These are phyloP conservation scores for Polypterus bichir DNA, from an alignment of 2,113 vertebrate species.

Conservation along the genomic window DNA sequence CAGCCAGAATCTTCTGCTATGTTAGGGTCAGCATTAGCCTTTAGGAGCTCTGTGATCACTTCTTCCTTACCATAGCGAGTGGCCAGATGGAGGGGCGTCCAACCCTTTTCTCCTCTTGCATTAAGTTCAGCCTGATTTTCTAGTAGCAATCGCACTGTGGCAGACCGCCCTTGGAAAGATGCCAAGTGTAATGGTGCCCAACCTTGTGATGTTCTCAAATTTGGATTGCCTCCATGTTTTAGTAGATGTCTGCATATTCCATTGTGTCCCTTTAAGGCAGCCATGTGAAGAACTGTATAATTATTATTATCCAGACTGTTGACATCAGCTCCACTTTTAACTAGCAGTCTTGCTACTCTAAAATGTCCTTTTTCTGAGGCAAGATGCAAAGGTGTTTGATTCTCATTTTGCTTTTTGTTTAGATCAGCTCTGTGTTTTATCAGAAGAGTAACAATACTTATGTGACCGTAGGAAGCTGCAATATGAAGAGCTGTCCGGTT, in stretches of 20 bases:
- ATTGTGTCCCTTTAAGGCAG: constrained; percentile 50
- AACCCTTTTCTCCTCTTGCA: constrained; percentile 41
- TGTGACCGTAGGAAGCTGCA: constrained; percentile 56
- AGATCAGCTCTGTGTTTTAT: constrained; percentile 51
- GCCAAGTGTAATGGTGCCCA: constrained; percentile 72
- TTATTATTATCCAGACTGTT: constrained; percentile 42
- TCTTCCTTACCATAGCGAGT: constrained; percentile 42
- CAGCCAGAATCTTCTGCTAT: constrained; percentile 46
- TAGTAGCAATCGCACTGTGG: constrained; percentile 49
- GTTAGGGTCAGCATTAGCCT: constrained; percentile 48
- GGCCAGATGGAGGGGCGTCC: constrained; percentile 67
- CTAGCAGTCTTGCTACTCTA: constrained; percentile 53
- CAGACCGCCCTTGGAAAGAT: constrained; percentile 53
- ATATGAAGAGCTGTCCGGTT: constrained; percentile 60
- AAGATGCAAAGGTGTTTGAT: constrained; percentile 54
- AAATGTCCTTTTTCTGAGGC: constrained; percentile 62
- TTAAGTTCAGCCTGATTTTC: constrained; percentile 38
- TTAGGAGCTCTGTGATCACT: constrained; percentile 44
- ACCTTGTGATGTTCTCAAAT: constrained; percentile 50
- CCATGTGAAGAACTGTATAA: constrained; percentile 59
- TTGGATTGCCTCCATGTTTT: constrained; percentile 36
- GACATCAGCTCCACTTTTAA: constrained; percentile 37
- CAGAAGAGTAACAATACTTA: constrained; percentile 59
- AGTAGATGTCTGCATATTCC: constrained; percentile 68
- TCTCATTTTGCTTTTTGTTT: constrained; percentile 44